Evolutionary conservation across 2,888 invertebrate genomes (phyloP).

Genomic region (Eupithecia subumbrata): DNA sequence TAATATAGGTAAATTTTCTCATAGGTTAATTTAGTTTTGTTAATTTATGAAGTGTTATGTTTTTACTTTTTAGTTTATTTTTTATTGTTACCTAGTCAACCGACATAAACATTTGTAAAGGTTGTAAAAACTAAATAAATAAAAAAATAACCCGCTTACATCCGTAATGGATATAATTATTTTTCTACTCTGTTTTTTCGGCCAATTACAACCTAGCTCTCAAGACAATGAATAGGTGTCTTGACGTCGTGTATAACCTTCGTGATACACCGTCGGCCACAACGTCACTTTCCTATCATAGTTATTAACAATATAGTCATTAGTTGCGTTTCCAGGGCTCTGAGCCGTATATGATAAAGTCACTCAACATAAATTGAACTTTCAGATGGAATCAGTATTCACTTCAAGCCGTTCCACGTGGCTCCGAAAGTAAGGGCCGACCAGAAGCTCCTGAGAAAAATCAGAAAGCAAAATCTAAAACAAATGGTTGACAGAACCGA

Average conservation of each 20-base stretch:
- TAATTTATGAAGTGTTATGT: no score
- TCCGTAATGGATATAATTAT: not conserved
- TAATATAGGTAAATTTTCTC: no score
- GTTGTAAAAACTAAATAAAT: no score
- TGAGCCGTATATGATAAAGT: not conserved
- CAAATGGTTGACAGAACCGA: conserved; percentile 25
- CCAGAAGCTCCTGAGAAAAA: not conserved
- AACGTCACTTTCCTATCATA: not conserved
- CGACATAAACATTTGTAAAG: no score
- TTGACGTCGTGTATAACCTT: no score
- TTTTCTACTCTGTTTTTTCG: not conserved
- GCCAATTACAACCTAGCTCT: not conserved
- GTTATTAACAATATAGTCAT: not conserved
- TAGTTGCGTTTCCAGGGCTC: not conserved
- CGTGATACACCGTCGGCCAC: no score
- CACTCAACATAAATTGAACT: not conserved
- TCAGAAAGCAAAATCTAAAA: conserved; percentile 14
- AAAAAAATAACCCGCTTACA: no score
- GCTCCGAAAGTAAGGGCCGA: conserved; percentile 15
- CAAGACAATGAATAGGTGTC: no score
- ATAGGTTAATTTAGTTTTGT: no score
- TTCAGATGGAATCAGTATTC: conserved; percentile 23
- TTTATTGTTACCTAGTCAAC: no score
- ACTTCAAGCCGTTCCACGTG: conserved; percentile 33
- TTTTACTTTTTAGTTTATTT: no score